Evolutionary conservation across 1,140 invertebrate species (phyloP).

Genomic region (Bombus pyrosoma): DNA sequence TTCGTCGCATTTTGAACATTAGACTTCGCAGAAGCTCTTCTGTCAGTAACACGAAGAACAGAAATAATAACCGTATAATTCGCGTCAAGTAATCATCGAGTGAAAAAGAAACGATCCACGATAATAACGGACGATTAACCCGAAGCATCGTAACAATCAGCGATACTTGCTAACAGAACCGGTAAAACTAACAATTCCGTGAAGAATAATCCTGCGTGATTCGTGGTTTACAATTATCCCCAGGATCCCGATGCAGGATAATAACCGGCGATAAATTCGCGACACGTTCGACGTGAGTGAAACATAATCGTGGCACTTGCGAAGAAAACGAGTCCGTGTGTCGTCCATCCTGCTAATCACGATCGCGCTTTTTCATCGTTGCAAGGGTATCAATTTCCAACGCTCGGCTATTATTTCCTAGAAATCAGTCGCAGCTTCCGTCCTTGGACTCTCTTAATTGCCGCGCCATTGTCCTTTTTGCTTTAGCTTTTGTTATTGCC

Average conservation of each 20-base stretch:
- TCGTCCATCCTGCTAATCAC: neutral
- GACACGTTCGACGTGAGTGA: neutral
- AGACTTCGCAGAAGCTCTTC: neutral
- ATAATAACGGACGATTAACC: neutral
- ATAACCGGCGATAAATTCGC: conserved; percentile 4
- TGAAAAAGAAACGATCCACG: neutral
- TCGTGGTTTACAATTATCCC: neutral
- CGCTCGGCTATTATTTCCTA: neutral
- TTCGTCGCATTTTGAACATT: neutral
- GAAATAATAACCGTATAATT: neutral
- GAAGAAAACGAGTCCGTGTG: neutral
- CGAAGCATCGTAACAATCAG: neutral
- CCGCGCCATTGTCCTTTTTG: conserved; percentile 12
- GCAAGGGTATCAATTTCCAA: conserved; percentile 7
- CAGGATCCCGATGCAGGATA: neutral
- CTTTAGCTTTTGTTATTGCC: conserved; percentile 34
- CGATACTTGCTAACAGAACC: neutral
- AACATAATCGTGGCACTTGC: neutral
- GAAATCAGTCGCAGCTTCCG: neutral
- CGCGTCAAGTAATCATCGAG: neutral
- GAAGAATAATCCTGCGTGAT: neutral
- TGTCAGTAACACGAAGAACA: neutral
- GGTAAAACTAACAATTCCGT: neutral
- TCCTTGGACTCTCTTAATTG: neutral
- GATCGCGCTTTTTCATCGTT: neutral